Evolutionary conservation across 2,888 invertebrate genomes (phyloP), one percentile per base, ranked within the genome.

Genomic region (Ichneumon xanthorius): DNA sequence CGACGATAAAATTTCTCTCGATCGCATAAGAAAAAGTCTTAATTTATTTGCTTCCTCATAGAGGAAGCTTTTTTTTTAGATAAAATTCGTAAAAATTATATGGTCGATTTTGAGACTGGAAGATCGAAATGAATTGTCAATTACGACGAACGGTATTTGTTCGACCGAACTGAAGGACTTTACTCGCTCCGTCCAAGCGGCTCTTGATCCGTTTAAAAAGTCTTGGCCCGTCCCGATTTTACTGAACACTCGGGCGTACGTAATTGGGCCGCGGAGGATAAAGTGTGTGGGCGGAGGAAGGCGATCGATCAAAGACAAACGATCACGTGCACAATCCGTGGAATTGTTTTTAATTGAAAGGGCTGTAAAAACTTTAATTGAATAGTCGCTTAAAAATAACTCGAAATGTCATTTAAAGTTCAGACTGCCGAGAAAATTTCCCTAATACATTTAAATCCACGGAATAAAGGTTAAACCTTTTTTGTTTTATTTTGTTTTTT

Each of bases 251-350:
- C 37, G 50, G 30, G 58, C 26, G 58, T 26, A 37, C 16, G n/a
- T 40, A 68, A 68, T 55, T 40, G 77, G 40, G 40, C 19, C 16
- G 14, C 14, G 76, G 37, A 53, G 40, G 76, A 77, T 33, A 37
- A 14, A 78, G 30, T 78, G 40, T 58, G 26, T 55, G 11, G 22
- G 22, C n/a, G 22, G 16, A 37, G 16, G 3, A 45, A 14, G 40
- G 14, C 58, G 30, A 68, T 68, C 77, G 77, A 78, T 68, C 55
- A 30, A 30, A 26, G 58, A 19, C 11, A 26, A 30, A 45, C 4
- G n/a, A 61, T 30, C 37, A 33, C 16, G 2, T n/a, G 58, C 30
- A 45, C 30, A 45, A 50, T 61, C 61, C 61, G 37, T 6, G 16
- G 14, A 81, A 61, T 22, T 9, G 22, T 50, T 70, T 45, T 45